phyloP scores from a whole-genome alignment of 2,888 invertebrate species.

The Parochlus steinenii region DNA sequence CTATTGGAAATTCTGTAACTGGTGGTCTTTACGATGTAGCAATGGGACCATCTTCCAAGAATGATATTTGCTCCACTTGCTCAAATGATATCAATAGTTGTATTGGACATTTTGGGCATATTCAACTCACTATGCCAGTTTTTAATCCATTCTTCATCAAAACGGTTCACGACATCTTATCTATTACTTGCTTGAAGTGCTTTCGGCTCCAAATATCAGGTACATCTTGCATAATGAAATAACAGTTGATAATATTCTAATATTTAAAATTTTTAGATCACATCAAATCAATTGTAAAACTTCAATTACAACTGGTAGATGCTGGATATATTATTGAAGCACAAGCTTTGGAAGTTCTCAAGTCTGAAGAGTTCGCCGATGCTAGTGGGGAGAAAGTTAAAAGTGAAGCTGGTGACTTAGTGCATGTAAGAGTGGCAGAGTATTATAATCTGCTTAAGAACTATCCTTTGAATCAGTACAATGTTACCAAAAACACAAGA shows the following conservation, averaged over 20 bases:
- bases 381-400: constrained; percentile 24
- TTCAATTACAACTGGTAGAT: constrained; percentile 58
- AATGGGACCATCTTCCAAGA: constrained; percentile 50
- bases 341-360: constrained; percentile 40
- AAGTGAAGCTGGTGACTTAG: constrained; percentile 22
- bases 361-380: constrained; percentile 23
- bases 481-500: constrained; percentile 24
- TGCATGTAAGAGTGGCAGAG: constrained; percentile 29
- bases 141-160: constrained; percentile 82
- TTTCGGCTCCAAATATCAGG: constrained; percentile 47
- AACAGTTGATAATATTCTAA: neutral
- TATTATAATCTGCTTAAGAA: constrained; percentile 28
- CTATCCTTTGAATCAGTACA: constrained; percentile 13
- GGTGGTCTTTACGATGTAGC: constrained; percentile 84
- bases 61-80: constrained; percentile 70
- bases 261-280: constrained; percentile 22
- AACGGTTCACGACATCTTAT: constrained; percentile 47
- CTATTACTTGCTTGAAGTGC: constrained; percentile 54
- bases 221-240: constrained; percentile 18
- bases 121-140: constrained; percentile 73
- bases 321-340: constrained; percentile 58
- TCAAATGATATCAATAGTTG: constrained; percentile 47
- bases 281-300: constrained; percentile 23
- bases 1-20: constrained; percentile 59
- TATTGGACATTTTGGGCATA: constrained; percentile 90